Conservation (phyloP, 2,113 vertebrate species). For the Seriola aureovittata region DNA sequence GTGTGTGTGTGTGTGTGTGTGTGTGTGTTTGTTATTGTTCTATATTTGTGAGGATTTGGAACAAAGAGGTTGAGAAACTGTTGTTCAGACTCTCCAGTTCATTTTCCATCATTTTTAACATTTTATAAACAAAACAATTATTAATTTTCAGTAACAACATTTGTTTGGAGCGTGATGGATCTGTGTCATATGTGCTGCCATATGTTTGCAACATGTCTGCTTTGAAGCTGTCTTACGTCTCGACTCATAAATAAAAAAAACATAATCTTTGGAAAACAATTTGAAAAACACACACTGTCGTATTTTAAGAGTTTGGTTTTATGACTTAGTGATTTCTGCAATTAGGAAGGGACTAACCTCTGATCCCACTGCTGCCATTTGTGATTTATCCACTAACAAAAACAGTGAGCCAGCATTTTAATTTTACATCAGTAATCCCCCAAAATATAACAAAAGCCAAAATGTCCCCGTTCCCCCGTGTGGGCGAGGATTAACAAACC, state of each 20-base stretch:
- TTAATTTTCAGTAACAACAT: too few species aligned
- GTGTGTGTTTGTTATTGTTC: too few species aligned
- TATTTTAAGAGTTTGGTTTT: conserved; percentile 22
- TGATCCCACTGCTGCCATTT: conserved; percentile 21
- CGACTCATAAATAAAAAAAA: not conserved
- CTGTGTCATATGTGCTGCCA: not conserved
- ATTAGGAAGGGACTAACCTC: conserved; percentile 40
- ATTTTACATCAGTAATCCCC: conserved; percentile 50
- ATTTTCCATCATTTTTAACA: too few species aligned
- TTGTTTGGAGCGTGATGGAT: too few species aligned
- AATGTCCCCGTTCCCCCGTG: conserved; percentile 36
- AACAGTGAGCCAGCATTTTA: conserved; percentile 31
- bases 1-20: not conserved
- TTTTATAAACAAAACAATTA: too few species aligned
- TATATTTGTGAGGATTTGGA: too few species aligned
- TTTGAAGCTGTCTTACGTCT: not conserved
- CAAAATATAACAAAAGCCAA: conserved; percentile 51
- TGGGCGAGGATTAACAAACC: conserved; percentile 39
- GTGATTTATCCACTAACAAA: conserved; percentile 13
- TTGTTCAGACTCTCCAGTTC: too few species aligned
- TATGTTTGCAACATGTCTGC: too few species aligned
- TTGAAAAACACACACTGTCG: not conserved
- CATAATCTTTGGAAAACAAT: conserved; percentile 32
- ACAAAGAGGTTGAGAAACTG: too few species aligned
- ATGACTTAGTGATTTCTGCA: conserved; percentile 34